Percentiles rank a stretch among this genome's conserved stretches.
phyloP scores from a whole-genome alignment of 2,888 invertebrate genomes.

The Cistogaster globosa region DNA sequence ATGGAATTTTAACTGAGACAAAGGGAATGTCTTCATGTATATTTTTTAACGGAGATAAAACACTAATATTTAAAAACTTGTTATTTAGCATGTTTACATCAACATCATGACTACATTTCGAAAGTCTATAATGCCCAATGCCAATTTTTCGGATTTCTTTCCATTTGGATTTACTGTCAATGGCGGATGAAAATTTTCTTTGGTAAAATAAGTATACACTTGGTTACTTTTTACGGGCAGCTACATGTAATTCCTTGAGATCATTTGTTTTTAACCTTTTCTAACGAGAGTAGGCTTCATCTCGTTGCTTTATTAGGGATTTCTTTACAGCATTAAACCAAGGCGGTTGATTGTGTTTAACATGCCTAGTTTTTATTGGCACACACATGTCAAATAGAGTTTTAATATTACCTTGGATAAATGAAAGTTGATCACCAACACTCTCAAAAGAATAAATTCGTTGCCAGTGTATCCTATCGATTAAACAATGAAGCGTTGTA shows the following conservation, averaged over 20 bases:
- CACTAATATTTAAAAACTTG: not conserved
- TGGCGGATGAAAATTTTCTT: not conserved
- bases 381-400: constrained; percentile 7
- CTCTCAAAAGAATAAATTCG: too few relatives aligned
- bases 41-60: not conserved
- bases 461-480: too few relatives aligned
- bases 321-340: not conserved
- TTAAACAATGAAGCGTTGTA: too few relatives aligned
- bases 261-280: constrained; percentile 8
- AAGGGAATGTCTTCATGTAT: not conserved
- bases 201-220: not conserved
- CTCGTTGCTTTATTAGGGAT: not conserved
- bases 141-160: too few relatives aligned
- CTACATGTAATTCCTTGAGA: too few relatives aligned
- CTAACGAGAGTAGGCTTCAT: not conserved
- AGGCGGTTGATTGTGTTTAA: not conserved
- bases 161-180: too few relatives aligned
- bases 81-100: not conserved
- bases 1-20: too few relatives aligned
- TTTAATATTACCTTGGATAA: too few relatives aligned
- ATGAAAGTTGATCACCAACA: too few relatives aligned
- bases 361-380: not conserved
- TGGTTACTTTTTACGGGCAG: not conserved
- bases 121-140: too few relatives aligned
- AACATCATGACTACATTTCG: too few relatives aligned